Percentiles rank a stretch among this genome's conserved stretches.
Evolutionary conservation across 2,888 invertebrate species (phyloP).

Genomic region (Lysandra bellargus): DNA sequence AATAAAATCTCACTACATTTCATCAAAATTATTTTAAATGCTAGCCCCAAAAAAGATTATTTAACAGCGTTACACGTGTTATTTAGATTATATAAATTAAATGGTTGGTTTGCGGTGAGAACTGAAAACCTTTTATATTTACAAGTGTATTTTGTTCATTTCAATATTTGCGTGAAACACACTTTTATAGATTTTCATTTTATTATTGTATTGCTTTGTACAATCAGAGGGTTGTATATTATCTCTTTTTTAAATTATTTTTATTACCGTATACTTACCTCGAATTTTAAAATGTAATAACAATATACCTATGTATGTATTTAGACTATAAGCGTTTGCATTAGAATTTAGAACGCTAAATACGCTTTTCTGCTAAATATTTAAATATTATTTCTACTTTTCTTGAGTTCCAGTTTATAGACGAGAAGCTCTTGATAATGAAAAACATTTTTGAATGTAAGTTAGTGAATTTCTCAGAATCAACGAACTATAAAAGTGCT

Average conservation of each 20-base stretch:
- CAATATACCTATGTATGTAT: too few species aligned
- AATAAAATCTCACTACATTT: background rate
- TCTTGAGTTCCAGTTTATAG: background rate
- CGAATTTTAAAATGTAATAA: too few species aligned
- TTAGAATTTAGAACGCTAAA: background rate
- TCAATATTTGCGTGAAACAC: background rate
- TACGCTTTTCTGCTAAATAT: background rate
- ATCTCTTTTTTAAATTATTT: too few species aligned
- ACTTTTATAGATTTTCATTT: background rate
- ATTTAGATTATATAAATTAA: background rate
- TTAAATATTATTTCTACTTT: background rate
- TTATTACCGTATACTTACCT: too few species aligned
- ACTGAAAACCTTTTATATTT: background rate
- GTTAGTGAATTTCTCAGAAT: background rate
- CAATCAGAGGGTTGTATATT: background rate
- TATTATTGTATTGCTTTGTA: background rate
- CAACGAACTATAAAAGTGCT: background rate
- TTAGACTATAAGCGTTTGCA: too few species aligned
- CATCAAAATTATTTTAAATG: background rate
- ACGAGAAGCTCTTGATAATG: background rate
- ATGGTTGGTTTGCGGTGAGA: background rate
- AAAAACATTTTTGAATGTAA: constrained; percentile 1
- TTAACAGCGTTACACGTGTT: background rate
- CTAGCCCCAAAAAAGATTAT: too few species aligned
- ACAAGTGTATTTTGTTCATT: background rate